Base-by-base conservation (phyloP, 2,888 invertebrate species). In the Octodonta nipae region DNA sequence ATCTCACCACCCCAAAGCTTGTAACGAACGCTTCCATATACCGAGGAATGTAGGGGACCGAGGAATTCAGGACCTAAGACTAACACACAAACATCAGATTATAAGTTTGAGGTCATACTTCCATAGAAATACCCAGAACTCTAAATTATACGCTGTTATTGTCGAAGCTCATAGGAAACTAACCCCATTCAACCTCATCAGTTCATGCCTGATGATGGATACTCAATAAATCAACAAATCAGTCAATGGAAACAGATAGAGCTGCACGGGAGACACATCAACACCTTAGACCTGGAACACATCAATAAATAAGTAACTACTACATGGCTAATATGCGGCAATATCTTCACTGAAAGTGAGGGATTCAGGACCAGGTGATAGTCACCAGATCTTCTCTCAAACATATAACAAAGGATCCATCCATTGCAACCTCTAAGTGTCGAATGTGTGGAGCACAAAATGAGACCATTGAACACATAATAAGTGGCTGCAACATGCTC, bases 131-230 rank as follows among this genome's bases (percentile, higher is more conserved):
- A 8, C 8, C 8, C 8, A 5, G 5, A 5, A 17, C 17, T 17
- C 17, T 6, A 6, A 5, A 17, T 17, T 17, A 17, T 17, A 17
- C 17, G 17, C 17, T 8, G 8, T 8, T 17, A 17, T n/a, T n/a
- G n/a, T n/a, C n/a, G n/a, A n/a, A n/a, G n/a, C n/a, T n/a, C n/a
- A n/a, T n/a, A 20, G n/a, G 20, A 20, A 20, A 20, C 20, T 20
- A n/a, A 20, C 20, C 6, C n/a, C 20, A 20, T n/a, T 20, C 20
- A n/a, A 20, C n/a, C 20, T 20, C 20, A 20, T 20, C 20, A 20
- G 20, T 20, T 20, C 20, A 20, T 20, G 20, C n/a, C 20, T 20
- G n/a, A 20, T 20, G 20, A 20, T 20, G 20, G 20, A 20, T 20
- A 20, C n/a, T 7, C n/a, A 20, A 6, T 20, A 20, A 20, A 20